Base-by-base conservation (phyloP, 2,797 vertebrate species). In the Mallotus villosus region DNA sequence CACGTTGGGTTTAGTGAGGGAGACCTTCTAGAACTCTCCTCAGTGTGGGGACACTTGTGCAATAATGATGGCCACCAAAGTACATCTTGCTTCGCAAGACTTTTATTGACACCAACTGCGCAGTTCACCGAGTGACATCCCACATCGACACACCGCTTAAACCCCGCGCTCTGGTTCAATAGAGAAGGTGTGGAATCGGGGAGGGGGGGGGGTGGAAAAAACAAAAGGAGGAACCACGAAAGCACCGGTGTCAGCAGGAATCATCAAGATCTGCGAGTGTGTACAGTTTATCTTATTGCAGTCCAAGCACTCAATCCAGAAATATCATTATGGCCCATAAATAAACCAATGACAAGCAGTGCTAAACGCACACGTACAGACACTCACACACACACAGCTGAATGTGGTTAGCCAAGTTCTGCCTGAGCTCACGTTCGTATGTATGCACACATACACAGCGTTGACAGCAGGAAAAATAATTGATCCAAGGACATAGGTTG, bases 281-380 rank as follows among this genome's bases (percentile, higher is more conserved):
- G 76, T 84, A 85, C 21, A 22, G 68, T 87, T 78, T 84, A 84
- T 81, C 78, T 84, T 78, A 82, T 72, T 74, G 76, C 78, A 82
- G 78, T 81, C 78, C 78, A 82, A 85, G 81, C 68, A 76, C 78
- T 81, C 87, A 78, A 86, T 89, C 80, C 80, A 88, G 73, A 84
- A 82, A 84, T 86, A 81, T 80, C 82, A 84, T 88, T 88, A 87
- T 84, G 74, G 82, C 74, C 72, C 84, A 87, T 91, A 90, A 92
- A 90, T 90, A 89, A 89, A 89, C 73, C 68, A 76, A 76, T 82
- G 89, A 86, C 88, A 88, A 75, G 81, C 70, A 70, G 73, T 87
- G 86, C 86, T 87, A 86, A 86, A 58, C 67, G 16, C 67, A 68
- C 22, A 57, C 19, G 22, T 19, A 57, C 25, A 58, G 53, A 22